A percentile compares a stretch with the other conserved stretches of the same genome.
These are phyloP conservation scores for Bradypodion pumilum DNA, from an alignment of 2,797 vertebrate species.

Conservation along the genomic window DNA sequence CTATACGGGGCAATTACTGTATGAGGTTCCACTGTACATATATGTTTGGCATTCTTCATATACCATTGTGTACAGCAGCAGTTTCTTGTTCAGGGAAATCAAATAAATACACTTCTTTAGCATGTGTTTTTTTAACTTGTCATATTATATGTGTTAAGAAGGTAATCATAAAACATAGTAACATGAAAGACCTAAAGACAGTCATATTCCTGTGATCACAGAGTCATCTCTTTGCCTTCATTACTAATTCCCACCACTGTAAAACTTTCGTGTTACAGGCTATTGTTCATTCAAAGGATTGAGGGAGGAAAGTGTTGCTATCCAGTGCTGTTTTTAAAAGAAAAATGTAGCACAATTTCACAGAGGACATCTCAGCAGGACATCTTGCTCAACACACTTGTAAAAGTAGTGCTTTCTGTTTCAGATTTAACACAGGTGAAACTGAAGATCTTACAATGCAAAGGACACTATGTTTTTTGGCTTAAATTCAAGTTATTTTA, in stretches of 20 bases:
- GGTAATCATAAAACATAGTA: not conserved
- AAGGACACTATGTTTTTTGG: no score
- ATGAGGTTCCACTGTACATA: no score
- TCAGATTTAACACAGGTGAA: no score
- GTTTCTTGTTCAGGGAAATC: no score
- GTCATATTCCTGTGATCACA: not conserved
- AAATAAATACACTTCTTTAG: no score
- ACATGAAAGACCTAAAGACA: not conserved
- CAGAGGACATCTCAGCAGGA: not conserved
- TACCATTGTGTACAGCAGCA: no score
- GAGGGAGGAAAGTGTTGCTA: not conserved
- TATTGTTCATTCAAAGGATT: not conserved
- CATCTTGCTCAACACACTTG: no score
- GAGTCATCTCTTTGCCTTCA: not conserved
- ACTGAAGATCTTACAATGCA: no score
- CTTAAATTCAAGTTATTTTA: no score
- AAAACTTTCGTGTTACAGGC: not conserved
- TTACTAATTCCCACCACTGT: not conserved
- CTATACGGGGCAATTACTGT: no score
- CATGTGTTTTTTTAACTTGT: no score
- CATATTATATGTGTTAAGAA: not conserved
- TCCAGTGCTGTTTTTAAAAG: not conserved
- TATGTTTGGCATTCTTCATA: not conserved
- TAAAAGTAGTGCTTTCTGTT: no score
- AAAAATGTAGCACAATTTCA: not conserved